phyloP scores from a whole-genome alignment of 2,888 invertebrate genomes.

The Barypeithes pellucidus region DNA sequence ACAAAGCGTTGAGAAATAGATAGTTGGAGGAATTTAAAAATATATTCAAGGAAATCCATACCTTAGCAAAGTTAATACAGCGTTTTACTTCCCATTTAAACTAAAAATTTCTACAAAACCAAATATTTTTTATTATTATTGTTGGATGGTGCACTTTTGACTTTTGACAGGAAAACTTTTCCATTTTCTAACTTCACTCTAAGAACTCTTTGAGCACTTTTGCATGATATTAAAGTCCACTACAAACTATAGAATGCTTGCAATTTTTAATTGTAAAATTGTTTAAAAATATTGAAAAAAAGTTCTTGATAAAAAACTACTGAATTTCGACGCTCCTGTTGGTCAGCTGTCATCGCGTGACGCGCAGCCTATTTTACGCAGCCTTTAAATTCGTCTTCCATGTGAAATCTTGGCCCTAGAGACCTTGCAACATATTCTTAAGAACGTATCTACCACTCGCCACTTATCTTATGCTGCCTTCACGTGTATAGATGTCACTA shows the following conservation, averaged over 20 bases:
- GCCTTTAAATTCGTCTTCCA: not conserved
- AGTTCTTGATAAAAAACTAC: conserved; percentile 1
- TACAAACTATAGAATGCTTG: conserved; percentile 9
- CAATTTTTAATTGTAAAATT: conserved; percentile 2
- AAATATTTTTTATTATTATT: conserved; percentile 19
- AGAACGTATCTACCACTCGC: no score
- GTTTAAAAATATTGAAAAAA: conserved; percentile 22
- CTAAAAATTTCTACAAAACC: conserved; percentile 17
- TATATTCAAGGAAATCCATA: not conserved
- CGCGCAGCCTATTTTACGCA: conserved; percentile 8
- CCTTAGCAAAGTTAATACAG: conserved; percentile 31
- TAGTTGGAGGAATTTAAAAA: not conserved
- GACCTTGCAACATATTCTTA: not conserved
- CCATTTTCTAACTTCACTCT: conserved; percentile 28
- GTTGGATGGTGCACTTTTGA: conserved; percentile 14
- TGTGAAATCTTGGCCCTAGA: not conserved
- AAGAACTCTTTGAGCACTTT: conserved; percentile 9
- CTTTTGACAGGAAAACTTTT: conserved; percentile 33
- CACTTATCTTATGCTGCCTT: not conserved
- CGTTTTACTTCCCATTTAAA: conserved; percentile 10
- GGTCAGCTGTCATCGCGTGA: conserved; percentile 20
- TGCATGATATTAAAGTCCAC: conserved; percentile 12
- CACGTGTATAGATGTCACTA: conserved; percentile 3
- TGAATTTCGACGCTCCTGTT: conserved; percentile 12
- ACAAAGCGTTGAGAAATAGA: conserved; percentile 10